These are phyloP conservation scores for Iphiclides podalirius DNA, from an alignment of 2,888 invertebrate species.

Conservation along the genomic window DNA sequence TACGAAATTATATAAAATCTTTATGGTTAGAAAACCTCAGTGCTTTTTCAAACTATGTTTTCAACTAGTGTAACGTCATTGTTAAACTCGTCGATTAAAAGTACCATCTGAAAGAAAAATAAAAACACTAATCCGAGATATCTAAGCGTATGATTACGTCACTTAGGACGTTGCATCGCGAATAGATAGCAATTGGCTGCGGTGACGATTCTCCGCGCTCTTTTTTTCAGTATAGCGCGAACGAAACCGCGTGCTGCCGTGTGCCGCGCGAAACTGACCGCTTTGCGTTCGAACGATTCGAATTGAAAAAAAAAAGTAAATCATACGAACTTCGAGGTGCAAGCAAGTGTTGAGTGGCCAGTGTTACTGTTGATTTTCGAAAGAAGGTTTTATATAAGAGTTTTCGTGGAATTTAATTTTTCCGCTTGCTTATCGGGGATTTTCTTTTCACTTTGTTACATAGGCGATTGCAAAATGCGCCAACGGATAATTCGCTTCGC, in stretches of 20 bases:
- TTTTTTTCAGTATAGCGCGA: slow-evolving; percentile 63
- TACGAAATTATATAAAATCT: too few species aligned
- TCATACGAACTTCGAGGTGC: slow-evolving; percentile 43
- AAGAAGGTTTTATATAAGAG: slow-evolving; percentile 24
- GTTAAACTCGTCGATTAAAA: too few species aligned
- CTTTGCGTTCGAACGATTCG: slow-evolving; percentile 35
- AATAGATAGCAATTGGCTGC: slow-evolving; percentile 48
- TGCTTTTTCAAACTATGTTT: too few species aligned
- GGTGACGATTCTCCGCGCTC: slow-evolving; percentile 46
- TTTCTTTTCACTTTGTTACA: neutral
- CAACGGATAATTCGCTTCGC: neutral
- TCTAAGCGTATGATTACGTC: slow-evolving; percentile 26
- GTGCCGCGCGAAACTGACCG: slow-evolving; percentile 41
- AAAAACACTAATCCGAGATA: too few species aligned
- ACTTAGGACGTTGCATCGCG: slow-evolving; percentile 31
- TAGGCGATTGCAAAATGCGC: neutral
- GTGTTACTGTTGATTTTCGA: slow-evolving; percentile 40
- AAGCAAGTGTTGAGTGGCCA: slow-evolving; percentile 52
- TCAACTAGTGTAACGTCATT: too few species aligned
- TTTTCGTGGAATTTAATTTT: neutral
- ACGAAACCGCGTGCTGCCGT: slow-evolving; percentile 61
- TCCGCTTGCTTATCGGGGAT: neutral
- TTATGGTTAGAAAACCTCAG: too few species aligned
- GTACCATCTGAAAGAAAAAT: too few species aligned
- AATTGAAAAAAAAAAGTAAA: slow-evolving; percentile 42